phyloP scores from a whole-genome alignment of 2,797 vertebrate genomes.

The Melanogrammus aeglefinus region DNA sequence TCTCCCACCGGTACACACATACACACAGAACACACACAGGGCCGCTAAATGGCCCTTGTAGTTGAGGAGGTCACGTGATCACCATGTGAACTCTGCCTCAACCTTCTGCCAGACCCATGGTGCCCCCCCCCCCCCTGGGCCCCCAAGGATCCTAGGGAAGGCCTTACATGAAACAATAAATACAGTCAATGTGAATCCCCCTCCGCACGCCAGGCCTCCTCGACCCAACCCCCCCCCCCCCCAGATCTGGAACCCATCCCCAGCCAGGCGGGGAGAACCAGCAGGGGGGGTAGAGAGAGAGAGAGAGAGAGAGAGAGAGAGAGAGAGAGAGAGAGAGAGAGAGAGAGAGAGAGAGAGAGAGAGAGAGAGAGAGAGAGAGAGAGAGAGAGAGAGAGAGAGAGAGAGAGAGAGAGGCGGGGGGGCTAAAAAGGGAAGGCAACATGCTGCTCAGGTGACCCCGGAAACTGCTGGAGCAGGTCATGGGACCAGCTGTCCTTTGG shows the following conservation, averaged over 20 bases:
- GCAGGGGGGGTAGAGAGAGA: conserved; percentile 39
- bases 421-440: conserved; percentile 43
- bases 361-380: conserved; percentile 49
- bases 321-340: conserved; percentile 46
- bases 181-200: conserved; percentile 69
- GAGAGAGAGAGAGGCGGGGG: conserved; percentile 41
- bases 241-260: conserved; percentile 62
- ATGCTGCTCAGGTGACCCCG: conserved; percentile 69
- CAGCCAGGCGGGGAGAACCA: conserved; percentile 55
- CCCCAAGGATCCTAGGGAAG: conserved; percentile 53
- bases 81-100: conserved; percentile 65
- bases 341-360: conserved; percentile 49
- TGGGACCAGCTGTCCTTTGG: conserved; percentile 63
- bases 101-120: conserved; percentile 55
- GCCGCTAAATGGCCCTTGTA: conserved; percentile 27
- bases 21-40: conserved; percentile 27
- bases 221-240: conserved; percentile 56
- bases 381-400: conserved; percentile 50
- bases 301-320: conserved; percentile 43
- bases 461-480: conserved; percentile 68
- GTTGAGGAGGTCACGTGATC: conserved; percentile 69
- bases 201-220: conserved; percentile 52
- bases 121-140: conserved; percentile 45
- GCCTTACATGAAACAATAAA: conserved; percentile 78
- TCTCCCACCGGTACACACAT: conserved; percentile 45